Base-by-base conservation (phyloP, 1,140 invertebrate genomes). In the Limonius californicus region DNA sequence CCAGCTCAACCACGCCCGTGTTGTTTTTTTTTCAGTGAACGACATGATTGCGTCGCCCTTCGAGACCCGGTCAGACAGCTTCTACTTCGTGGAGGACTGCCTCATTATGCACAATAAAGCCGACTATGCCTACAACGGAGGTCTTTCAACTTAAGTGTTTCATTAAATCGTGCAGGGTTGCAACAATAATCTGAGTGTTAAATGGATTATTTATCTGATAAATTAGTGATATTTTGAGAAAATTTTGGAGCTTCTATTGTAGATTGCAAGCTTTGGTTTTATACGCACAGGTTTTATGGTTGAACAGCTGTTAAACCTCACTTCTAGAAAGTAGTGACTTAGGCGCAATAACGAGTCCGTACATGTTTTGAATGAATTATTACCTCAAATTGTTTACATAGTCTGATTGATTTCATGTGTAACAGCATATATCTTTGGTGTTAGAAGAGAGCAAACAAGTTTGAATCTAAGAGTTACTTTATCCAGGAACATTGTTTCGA, bases 101-200 rank as follows among this genome's bases (percentile, higher is more conserved):
- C 84, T 99, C 50, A 92, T 99, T 58, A 99, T 99, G 96, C 97
- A 99, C 81, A 99, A 99, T 78, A 99, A 99, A 84, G 97, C 95
- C 35, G 95, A 97, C 76, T 98, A 98, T 80, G 91, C 94, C 19
- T 98, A 96, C 77, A 89, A 94, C 74, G 91, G 89, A 62, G 87
- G 87, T 30, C 1, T 55, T 3, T 50, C 45, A 19, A 50, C 45
- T 19, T 50, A 50, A 50, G 8, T 12, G 8, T 39, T 39, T 39
- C 8, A 39, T 12, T 6, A 39, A 39, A 6, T 39, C n/a, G n/a
- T 39, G 35, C 35, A 39, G 35, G 35, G 35, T 39, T 14, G n/a
- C 11, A 39, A 39, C 35, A 39, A 39, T 39, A 39, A 39, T 39
- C 35, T 39, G 8, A 14, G 11, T 39, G 35, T 39, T 39, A 39